These are phyloP conservation scores for Lasioglossum marginatum DNA, from an alignment of 2,888 invertebrate species.

Conservation along the genomic window DNA sequence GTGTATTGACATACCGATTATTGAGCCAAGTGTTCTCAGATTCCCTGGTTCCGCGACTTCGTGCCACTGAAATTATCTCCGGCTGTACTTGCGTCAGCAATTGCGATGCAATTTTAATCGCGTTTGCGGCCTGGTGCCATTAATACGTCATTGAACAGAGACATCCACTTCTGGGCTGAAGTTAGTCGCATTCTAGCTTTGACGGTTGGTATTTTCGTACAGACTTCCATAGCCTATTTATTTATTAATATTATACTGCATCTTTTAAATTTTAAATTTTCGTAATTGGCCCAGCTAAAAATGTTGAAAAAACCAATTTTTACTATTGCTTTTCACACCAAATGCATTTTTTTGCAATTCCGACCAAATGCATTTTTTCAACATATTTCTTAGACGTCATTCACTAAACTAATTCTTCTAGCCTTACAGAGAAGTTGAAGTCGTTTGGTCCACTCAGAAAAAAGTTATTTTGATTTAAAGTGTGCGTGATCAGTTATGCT, in stretches of 20 bases:
- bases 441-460: too few species aligned
- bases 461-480: too few species aligned
- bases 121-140: neutral
- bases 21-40: neutral
- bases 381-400: too few species aligned
- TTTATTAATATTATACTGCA: neutral
- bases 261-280: too few species aligned
- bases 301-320: too few species aligned
- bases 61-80: slow-evolving; percentile 13
- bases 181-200: neutral
- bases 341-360: too few species aligned
- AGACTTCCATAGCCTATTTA: neutral
- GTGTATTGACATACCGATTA: slow-evolving; percentile 12
- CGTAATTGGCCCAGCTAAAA: too few species aligned
- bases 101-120: neutral
- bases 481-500: too few species aligned
- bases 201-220: neutral
- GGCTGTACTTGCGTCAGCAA: neutral
- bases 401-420: too few species aligned
- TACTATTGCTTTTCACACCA: too few species aligned
- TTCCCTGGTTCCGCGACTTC: neutral
- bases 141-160: neutral
- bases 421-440: too few species aligned
- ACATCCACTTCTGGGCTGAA: neutral
- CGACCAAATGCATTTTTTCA: too few species aligned